These are phyloP conservation scores for Agapornis canus DNA, from an alignment of 2,797 vertebrate genomes.

Conservation along the genomic window DNA sequence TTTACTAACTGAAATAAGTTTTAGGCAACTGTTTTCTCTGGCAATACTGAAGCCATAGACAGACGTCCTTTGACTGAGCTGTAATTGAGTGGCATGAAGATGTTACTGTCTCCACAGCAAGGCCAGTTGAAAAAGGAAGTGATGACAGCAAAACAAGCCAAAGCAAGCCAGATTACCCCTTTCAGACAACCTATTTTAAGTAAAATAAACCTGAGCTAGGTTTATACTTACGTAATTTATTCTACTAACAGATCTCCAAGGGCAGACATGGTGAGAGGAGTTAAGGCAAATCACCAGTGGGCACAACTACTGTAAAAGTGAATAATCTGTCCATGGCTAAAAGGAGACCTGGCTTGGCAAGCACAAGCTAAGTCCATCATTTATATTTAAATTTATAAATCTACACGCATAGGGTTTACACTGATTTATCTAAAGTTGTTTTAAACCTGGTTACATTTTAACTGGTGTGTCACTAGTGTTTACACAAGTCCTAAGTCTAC, in stretches of 20 bases:
- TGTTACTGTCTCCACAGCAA: not conserved
- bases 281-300: not conserved
- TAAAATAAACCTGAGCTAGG: not conserved
- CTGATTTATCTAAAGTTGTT: not conserved
- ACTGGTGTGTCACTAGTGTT: not conserved
- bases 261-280: not conserved
- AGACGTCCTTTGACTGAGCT: not conserved
- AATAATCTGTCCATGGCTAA: not conserved
- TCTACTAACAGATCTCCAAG: not conserved
- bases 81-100: not conserved
- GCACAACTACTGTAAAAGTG: not conserved
- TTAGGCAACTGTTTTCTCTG: not conserved
- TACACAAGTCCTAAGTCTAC: not conserved
- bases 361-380: not conserved
- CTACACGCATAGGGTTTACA: not conserved
- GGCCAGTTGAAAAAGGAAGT: not conserved
- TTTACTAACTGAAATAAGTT: not conserved
- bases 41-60: not conserved
- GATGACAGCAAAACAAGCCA: not conserved
- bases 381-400: not conserved
- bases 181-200: not conserved
- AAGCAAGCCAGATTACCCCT: not conserved
- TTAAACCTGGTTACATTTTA: constrained; percentile 45
- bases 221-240: not conserved
- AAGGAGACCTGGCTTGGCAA: not conserved